Evolutionary conservation across 2,113 vertebrate genomes (phyloP).

Genomic region (Chloebia gouldiae): DNA sequence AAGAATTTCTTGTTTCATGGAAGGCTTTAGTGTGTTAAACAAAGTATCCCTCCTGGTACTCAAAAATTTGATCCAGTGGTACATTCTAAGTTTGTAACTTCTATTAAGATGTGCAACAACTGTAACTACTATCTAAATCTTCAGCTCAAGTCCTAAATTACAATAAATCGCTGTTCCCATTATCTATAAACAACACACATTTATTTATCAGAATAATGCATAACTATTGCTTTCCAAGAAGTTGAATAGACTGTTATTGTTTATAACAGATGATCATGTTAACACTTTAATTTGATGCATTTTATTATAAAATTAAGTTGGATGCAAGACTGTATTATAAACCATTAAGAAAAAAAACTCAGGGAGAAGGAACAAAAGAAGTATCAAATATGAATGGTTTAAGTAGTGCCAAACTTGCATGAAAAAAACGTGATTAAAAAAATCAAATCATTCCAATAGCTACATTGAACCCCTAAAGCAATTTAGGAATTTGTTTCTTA

Average conservation of each 20-base stretch:
- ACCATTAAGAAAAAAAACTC: background rate
- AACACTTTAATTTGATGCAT: slow-evolving; percentile 1
- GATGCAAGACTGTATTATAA: background rate
- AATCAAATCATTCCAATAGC: slow-evolving; percentile 73
- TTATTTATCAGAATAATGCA: slow-evolving; percentile 17
- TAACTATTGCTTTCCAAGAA: slow-evolving; percentile 11
- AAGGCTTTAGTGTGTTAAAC: background rate
- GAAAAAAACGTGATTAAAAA: slow-evolving; percentile 62
- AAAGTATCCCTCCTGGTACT: background rate
- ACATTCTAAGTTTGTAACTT: background rate
- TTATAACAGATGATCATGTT: background rate
- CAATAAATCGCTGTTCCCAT: background rate
- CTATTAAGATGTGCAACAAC: background rate
- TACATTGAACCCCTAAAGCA: slow-evolving; percentile 77
- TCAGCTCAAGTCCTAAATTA: background rate
- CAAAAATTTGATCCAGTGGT: background rate
- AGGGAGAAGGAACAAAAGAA: background rate
- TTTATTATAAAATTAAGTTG: slow-evolving; percentile 30
- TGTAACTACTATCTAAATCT: background rate
- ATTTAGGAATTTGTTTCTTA: slow-evolving; percentile 81
- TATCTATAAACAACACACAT: background rate
- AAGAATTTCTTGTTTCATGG: background rate
- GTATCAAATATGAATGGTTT: slow-evolving; percentile 30
- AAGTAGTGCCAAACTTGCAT: slow-evolving; percentile 49
- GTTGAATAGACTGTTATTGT: background rate